These are phyloP conservation scores for Bradypus variegatus DNA, from an alignment of 2,797 vertebrate species.

Conservation along the genomic window DNA sequence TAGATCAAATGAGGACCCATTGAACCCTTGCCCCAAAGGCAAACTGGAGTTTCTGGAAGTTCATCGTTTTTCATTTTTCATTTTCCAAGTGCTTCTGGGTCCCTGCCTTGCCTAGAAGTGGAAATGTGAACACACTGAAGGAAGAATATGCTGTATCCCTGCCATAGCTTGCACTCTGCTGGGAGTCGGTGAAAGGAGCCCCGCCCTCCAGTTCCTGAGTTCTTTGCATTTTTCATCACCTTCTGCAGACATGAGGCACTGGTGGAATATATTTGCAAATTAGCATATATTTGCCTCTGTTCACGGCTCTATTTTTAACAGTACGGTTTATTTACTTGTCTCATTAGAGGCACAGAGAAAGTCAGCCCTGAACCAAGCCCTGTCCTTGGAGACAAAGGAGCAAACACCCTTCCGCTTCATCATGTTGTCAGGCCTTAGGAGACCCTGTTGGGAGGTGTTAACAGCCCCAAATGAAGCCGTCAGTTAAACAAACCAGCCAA, in stretches of 20 bases:
- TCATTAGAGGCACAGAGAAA: background rate
- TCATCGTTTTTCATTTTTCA: background rate
- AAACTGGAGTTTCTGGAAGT: conserved; percentile 12
- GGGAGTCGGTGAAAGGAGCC: background rate
- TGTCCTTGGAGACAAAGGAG: background rate
- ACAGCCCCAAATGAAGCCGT: background rate
- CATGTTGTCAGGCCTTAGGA: background rate
- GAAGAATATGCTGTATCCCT: background rate
- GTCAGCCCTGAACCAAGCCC: background rate
- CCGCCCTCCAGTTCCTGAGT: background rate
- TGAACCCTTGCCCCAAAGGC: conserved; percentile 1
- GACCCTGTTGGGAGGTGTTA: background rate
- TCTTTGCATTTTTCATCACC: background rate
- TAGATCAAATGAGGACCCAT: background rate
- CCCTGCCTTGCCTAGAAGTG: background rate
- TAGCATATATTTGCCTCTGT: background rate
- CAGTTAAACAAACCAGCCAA: background rate
- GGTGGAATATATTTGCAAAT: background rate
- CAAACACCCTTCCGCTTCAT: background rate
- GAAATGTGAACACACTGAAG: background rate
- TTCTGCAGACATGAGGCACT: background rate
- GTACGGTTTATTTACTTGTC: conserved; percentile 19
- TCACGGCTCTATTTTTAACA: conserved; percentile 25
- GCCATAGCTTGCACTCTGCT: accelerated
- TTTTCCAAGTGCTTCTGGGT: conserved; percentile 7